Percentiles rank a stretch among this genome's conserved stretches.
Evolutionary conservation across 2,797 vertebrate species (phyloP).

Genomic region (Gephyroberyx darwinii): DNA sequence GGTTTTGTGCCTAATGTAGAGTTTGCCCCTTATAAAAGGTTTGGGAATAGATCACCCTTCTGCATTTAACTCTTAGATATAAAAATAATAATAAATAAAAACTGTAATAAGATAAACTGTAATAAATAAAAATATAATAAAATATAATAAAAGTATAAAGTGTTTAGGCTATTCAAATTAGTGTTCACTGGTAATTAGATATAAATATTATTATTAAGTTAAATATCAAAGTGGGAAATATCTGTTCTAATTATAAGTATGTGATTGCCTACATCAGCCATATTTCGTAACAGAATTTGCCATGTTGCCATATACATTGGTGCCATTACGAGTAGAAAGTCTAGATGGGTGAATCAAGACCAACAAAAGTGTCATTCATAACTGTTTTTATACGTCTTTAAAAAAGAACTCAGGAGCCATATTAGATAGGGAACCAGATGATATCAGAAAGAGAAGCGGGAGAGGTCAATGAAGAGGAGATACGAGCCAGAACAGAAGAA

Average conservation of each 20-base stretch:
- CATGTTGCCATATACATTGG: slow-evolving; percentile 81
- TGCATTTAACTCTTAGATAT: slow-evolving; percentile 70
- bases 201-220: slow-evolving; percentile 66
- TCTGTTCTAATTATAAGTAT: slow-evolving; percentile 65
- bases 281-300: slow-evolving; percentile 81
- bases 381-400: slow-evolving; percentile 73
- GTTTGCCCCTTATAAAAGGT: slow-evolving; percentile 50
- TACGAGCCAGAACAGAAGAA: slow-evolving; percentile 38
- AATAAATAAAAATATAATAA: slow-evolving; percentile 50
- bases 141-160: slow-evolving; percentile 63
- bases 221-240: slow-evolving; percentile 59
- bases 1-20: slow-evolving; percentile 64
- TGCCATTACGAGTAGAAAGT: slow-evolving; percentile 77
- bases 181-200: slow-evolving; percentile 73
- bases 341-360: slow-evolving; percentile 59
- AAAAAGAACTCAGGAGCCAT: slow-evolving; percentile 83
- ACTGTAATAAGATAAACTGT: slow-evolving; percentile 31
- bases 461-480: slow-evolving; percentile 31
- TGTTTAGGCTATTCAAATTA: slow-evolving; percentile 73
- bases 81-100: slow-evolving; percentile 59
- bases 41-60: slow-evolving; percentile 61
- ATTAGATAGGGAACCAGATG: slow-evolving; percentile 73
- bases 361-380: slow-evolving; percentile 71
- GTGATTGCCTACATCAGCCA: slow-evolving; percentile 82
- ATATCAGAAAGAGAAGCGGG: slow-evolving; percentile 39